Evolutionary conservation across 1,140 invertebrate genomes (phyloP), one percentile per base, ranked within the genome.

Genomic region (Drosophila fuyamai): DNA sequence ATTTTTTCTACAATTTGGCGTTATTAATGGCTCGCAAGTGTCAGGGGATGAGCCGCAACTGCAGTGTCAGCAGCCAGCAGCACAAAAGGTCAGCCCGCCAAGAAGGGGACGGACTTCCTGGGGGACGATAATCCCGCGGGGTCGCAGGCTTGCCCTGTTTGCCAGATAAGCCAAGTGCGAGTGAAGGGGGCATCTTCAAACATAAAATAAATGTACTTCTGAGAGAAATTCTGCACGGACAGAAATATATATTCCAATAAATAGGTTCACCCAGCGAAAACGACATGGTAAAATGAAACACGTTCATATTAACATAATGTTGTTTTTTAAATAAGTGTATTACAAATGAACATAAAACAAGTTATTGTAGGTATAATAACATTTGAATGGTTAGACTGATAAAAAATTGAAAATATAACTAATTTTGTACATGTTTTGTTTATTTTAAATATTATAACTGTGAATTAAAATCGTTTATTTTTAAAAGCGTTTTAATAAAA

Each of bases 1-100:
- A n/a, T 38, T 46, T 56, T 44, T 14, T 41, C 29, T 62, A 55
- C 67, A 41, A 47, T 61, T 48, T 51, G 23, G 38, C 60, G 58
- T 79, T 88, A 88, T 88, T 82, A 79, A 88, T 88, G 79, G 80
- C 60, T 50, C 38, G 54, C 50, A 27, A 76, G 63, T 76, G 50
- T 35, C 57, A 29, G 46, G 56, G 75, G 66, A 61, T 59, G 70
- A 61, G 40, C 32, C 40, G 23, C 40, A 58, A 47, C 40, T 65
- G 54, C 60, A 59, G 29, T 51, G 54, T 5, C 48, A 51, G 29
- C 48, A 38, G 36, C 36, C 58, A 58, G 76, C 44, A 38, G 41
- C 55, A 58, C 48, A 85, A 78, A 88, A 88, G 83, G 82, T 88
- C 83, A 88, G 23, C 54, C 51, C 38, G 29, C 18, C 38, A 29